These are phyloP conservation scores for Chionis minor DNA, from an alignment of 2,113 vertebrate genomes.

Conservation along the genomic window DNA sequence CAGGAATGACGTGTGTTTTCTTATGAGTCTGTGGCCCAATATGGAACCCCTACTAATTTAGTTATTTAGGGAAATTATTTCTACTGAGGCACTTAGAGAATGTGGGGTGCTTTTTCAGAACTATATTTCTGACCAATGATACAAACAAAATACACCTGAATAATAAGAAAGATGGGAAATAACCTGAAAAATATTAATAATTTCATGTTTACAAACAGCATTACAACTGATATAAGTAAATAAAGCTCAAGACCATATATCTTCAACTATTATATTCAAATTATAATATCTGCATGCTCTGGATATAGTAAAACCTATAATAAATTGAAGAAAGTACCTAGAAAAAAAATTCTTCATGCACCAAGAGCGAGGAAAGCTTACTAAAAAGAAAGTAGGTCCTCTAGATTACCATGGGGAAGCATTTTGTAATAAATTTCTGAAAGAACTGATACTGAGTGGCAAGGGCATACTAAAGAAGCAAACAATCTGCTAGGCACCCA, in stretches of 20 bases:
- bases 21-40: background rate
- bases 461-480: background rate
- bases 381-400: background rate
- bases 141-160: background rate
- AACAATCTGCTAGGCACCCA: background rate
- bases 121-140: background rate
- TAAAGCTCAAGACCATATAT: background rate
- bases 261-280: background rate
- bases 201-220: background rate
- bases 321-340: background rate
- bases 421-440: background rate
- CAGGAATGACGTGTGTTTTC: background rate
- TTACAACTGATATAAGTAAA: background rate
- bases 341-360: background rate
- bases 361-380: accelerated
- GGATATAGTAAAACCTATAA: background rate
- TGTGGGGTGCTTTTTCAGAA: background rate
- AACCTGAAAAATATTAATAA: background rate
- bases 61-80: background rate
- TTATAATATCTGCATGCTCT: background rate
- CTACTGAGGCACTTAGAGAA: accelerated
- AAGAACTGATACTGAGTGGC: background rate
- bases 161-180: background rate
- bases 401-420: background rate
- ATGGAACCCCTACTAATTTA: background rate